A percentile compares a stretch with the other conserved stretches of the same genome.
Conservation (phyloP, 2,113 vertebrate species). For the Stomatorhinus ivindoensis region DNA sequence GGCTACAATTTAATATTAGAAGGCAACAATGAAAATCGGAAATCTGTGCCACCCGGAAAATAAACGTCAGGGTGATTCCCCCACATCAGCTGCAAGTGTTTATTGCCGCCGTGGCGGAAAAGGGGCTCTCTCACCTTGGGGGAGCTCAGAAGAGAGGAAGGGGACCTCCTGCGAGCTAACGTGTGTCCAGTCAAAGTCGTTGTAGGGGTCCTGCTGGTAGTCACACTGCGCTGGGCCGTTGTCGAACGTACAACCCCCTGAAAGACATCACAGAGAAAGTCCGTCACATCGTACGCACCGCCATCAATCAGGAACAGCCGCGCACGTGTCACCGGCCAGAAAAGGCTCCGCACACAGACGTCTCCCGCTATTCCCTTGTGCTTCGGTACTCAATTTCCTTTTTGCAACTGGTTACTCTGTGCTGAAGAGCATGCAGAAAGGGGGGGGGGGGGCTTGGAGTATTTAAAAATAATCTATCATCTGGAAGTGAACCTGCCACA, state of each 20-base stretch:
- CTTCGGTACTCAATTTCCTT: not conserved
- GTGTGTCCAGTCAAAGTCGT: conserved; percentile 95
- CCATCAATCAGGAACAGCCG: not conserved
- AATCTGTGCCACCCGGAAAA: not conserved
- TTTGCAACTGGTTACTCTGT: not conserved
- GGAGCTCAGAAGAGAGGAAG: conserved; percentile 82
- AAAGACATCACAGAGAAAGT: conserved; percentile 25
- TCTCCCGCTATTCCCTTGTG: not conserved
- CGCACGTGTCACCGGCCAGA: not conserved
- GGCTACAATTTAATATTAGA: not conserved
- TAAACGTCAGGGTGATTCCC: not conserved
- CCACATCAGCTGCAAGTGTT: not conserved
- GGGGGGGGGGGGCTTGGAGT: too few species aligned
- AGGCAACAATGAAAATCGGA: not conserved
- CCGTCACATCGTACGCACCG: not conserved
- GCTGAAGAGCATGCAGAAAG: not conserved
- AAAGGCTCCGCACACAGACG: not conserved
- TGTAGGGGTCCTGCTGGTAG: conserved; percentile 90
- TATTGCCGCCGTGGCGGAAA: not conserved
- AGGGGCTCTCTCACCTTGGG: conserved; percentile 71
- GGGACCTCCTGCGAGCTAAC: conserved; percentile 87
- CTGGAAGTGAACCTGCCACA: conserved; percentile 23
- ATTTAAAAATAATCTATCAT: not conserved
- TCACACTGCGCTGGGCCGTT: conserved; percentile 87
- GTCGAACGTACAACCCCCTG: conserved; percentile 89